Evolutionary conservation across 2,888 invertebrate genomes (phyloP), one percentile per base, ranked within the genome.

Genomic region (Hetaerina titia): DNA sequence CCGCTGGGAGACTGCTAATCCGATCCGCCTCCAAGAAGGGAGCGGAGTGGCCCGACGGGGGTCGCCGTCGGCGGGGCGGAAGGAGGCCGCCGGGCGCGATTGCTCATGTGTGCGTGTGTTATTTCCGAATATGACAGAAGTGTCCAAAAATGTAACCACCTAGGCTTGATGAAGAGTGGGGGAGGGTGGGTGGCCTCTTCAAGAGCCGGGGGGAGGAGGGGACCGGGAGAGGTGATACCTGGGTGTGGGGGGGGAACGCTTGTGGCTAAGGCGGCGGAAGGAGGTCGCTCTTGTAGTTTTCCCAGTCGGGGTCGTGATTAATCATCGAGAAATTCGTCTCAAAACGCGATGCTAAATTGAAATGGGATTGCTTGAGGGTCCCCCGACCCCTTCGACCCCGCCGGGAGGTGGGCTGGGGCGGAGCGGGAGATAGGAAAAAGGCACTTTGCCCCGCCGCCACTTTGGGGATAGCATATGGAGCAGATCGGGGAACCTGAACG

Each of bases 71-170:
- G 90, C 31, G 90, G 90, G 63, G 17, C 8, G 64, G 64, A 64
- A n/a, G 22, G 69, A 22, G 60, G 63, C 5, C 25, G 58, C 7
- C 22, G 22, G 15, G 19, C 69, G 15, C 69, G 69, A 6, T 45
- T 45, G 81, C 11, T 13, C 11, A 8, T 81, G 31, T 57, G 56
- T 7, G 92, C 5, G 90, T 45, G 69, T 69, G 92, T 74, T 92
- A 92, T 92, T 92, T 92, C 92, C 69, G 92, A 92, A 92, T 92
- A 92, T 92, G 92, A 92, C 92, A 92, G 92, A 92, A 92, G 92
- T 92, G 92, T 92, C 92, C 92, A 92, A 92, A 92, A 92, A 92
- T 92, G 92, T 92, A 74, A 56, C 92, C 56, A 92, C 92, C 92
- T 31, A 92, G 92, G 69, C 56, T 64, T 25, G 64, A 64, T 45